phyloP scores from a whole-genome alignment of 2,888 invertebrate species.

The Furcula furcula region DNA sequence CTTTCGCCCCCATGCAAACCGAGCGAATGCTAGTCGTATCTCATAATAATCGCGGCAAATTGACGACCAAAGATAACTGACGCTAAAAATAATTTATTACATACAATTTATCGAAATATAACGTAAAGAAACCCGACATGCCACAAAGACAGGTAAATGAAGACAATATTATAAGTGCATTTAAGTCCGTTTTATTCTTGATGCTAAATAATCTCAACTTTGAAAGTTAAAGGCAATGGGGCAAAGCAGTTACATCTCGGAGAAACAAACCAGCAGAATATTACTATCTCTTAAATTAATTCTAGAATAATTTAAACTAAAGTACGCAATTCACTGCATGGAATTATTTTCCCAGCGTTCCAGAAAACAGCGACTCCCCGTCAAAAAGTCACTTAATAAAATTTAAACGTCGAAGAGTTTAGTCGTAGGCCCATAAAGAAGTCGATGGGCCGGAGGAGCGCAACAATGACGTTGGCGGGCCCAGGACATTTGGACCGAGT shows the following conservation, averaged over 20 bases:
- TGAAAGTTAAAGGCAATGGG: too few species aligned
- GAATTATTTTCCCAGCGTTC: constrained; percentile 23
- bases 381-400: constrained; percentile 49
- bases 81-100: too few species aligned
- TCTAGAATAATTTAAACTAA: constrained; percentile 2
- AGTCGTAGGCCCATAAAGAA: constrained; percentile 61
- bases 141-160: too few species aligned
- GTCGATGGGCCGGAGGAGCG: constrained; percentile 43
- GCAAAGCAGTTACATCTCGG: constrained; percentile 22
- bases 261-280: too few species aligned
- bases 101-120: too few species aligned
- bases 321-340: constrained; percentile 9
- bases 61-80: too few species aligned
- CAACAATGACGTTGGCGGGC: constrained; percentile 61
- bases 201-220: too few species aligned
- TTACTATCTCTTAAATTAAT: too few species aligned
- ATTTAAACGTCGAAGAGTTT: constrained; percentile 58
- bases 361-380: constrained; percentile 28
- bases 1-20: constrained; percentile 43
- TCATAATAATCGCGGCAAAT: constrained; percentile 47
- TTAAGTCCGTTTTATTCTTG: too few species aligned
- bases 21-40: constrained; percentile 56
- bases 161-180: too few species aligned
- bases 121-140: too few species aligned
- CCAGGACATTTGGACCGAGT: constrained; percentile 62